Evolutionary conservation across 2,888 invertebrate species (phyloP), one percentile per base, ranked within the genome.

Genomic region (Gari tellinella): DNA sequence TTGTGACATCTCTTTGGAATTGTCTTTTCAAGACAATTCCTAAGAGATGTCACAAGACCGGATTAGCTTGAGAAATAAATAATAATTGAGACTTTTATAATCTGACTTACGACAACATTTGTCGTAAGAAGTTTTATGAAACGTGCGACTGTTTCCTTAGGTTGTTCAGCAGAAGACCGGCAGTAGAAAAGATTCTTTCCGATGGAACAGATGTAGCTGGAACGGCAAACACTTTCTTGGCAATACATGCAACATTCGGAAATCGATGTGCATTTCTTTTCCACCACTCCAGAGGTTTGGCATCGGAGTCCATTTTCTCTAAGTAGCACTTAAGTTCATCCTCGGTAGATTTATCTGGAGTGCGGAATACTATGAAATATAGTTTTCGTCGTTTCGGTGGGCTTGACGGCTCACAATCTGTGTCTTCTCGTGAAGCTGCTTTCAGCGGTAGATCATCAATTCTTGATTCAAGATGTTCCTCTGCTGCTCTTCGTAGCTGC

Each of bases 371-470:
- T 10, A 56, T 21, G 56, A 56, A 56, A 7, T 38, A 41, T 23
- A 57, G 26, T 8, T 53, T 53, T 37, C 15, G 21, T n/a, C 25
- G 23, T 31, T 23, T 21, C 19, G 3, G 17, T 7, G 19, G 49
- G 49, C 5, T 5, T 12, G 26, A 12, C n/a, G n/a, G n/a, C n/a
- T n/a, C n/a, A n/a, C n/a, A n/a, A n/a, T n/a, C n/a, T n/a, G n/a
- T n/a, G 19, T 15, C 15, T 4, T 23, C 21, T 17, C 21, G 49
- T 25, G 15, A 15, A 7, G 23, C 7, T 3, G 4, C 3, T 21
- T 49, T 45, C 2, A 57, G 45, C 21, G 57, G 23, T 10, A 26
- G 23, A 15, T 57, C 57, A 15, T 57, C 57, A 2, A 43, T 41
- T 8, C 23, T 12, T 7, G 43, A 7, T 25, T 57, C 41, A 3